These are phyloP conservation scores for Epinephelus malabaricus DNA, from an alignment of 2,797 vertebrate species.

Conservation along the genomic window DNA sequence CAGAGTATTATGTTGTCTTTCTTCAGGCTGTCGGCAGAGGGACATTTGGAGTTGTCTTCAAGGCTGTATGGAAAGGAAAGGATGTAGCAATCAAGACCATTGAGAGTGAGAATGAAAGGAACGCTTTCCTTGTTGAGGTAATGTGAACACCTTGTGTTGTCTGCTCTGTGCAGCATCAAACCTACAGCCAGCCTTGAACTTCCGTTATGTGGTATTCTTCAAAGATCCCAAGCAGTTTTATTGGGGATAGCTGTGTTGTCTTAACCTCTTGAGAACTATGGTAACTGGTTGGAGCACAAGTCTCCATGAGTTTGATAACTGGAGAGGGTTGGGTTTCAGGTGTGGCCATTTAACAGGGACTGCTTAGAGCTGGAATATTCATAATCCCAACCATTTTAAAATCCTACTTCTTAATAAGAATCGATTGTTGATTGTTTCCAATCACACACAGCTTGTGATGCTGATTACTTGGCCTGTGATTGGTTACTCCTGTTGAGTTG, in stretches of 20 bases:
- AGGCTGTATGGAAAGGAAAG: slow-evolving; percentile 96
- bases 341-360: too few relatives aligned
- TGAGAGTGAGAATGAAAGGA: slow-evolving; percentile 97
- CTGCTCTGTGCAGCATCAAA: background rate
- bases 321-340: too few relatives aligned
- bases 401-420: too few relatives aligned
- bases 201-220: background rate
- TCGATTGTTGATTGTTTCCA: too few relatives aligned
- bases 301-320: too few relatives aligned
- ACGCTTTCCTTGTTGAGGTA: slow-evolving; percentile 97
- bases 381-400: too few relatives aligned
- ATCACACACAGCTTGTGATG: too few relatives aligned
- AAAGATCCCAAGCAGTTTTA: too few relatives aligned
- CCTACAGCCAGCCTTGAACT: background rate
- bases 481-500: too few relatives aligned
- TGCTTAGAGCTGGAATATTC: too few relatives aligned
- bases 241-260: background rate
- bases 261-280: background rate
- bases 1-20: slow-evolving; percentile 18
- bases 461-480: too few relatives aligned
- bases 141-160: background rate
- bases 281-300: too few relatives aligned
- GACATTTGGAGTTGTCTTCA: slow-evolving; percentile 97
- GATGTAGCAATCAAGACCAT: slow-evolving; percentile 98
- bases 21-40: slow-evolving; percentile 95